Evolutionary conservation across 2,113 vertebrate species (phyloP).

Genomic region (Nesogale talazaci): DNA sequence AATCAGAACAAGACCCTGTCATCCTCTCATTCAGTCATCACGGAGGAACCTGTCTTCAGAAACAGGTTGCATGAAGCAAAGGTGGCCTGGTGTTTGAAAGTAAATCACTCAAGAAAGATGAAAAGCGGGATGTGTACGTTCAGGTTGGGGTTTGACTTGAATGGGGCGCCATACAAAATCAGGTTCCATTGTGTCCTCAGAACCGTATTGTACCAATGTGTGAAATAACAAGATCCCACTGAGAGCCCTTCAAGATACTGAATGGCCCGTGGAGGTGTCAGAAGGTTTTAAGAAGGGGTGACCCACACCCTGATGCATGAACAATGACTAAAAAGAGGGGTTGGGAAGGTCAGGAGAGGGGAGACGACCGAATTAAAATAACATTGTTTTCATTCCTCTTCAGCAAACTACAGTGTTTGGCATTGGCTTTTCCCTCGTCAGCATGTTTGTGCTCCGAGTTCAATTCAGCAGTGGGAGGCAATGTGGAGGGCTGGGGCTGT

Average conservation of each 20-base stretch:
- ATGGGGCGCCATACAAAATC: constrained; percentile 75
- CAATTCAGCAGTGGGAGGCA: rapidly evolving
- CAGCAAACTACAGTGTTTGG: background rate
- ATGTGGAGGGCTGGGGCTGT: background rate
- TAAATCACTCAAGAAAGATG: constrained; percentile 74
- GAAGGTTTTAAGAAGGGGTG: constrained; percentile 51
- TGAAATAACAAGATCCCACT: constrained; percentile 35
- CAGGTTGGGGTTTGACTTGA: constrained; percentile 31
- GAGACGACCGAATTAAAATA: constrained; percentile 32
- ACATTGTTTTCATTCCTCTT: constrained; percentile 35
- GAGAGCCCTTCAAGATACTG: constrained; percentile 64
- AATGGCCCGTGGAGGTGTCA: constrained; percentile 66
- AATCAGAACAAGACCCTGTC: constrained; percentile 65
- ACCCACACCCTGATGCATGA: background rate
- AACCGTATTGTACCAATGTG: constrained; percentile 25
- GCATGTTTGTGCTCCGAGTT: rapidly evolving
- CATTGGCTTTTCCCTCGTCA: too few relatives aligned
- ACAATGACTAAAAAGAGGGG: background rate
- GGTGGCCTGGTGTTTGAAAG: constrained; percentile 76
- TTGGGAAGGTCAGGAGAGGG: background rate
- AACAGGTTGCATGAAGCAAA: constrained; percentile 62
- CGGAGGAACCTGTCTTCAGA: constrained; percentile 40
- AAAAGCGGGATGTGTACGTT: constrained; percentile 63
- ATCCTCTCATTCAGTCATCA: constrained; percentile 42
- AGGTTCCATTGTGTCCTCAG: constrained; percentile 63